Evolutionary conservation across 2,888 invertebrate species (phyloP).

Genomic region (Hipparchia semele): DNA sequence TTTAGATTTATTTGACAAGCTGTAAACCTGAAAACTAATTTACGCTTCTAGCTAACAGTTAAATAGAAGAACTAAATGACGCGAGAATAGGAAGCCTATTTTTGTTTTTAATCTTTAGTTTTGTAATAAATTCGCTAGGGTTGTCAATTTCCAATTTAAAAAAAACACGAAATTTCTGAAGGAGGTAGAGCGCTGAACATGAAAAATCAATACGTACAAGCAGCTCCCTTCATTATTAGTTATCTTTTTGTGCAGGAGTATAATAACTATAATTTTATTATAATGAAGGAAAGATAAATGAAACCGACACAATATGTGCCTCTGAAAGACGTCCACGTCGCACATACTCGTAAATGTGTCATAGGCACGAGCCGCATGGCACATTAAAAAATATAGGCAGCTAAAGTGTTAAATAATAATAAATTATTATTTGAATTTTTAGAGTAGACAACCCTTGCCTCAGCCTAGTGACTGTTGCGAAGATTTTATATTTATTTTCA

Average conservation of each 20-base stretch:
- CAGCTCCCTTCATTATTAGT: neutral
- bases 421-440: neutral
- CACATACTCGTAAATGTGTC: too few relatives aligned
- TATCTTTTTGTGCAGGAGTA: neutral
- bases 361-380: too few relatives aligned
- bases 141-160: neutral
- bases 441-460: neutral
- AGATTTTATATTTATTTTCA: conserved; percentile 26
- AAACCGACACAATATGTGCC: too few relatives aligned
- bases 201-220: neutral
- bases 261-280: too few relatives aligned
- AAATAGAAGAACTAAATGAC: neutral
- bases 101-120: neutral
- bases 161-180: neutral
- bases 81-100: conserved; percentile 11
- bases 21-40: too few relatives aligned
- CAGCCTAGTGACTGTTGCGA: neutral
- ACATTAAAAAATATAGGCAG: too few relatives aligned
- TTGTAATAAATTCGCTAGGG: neutral
- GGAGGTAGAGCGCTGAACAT: neutral
- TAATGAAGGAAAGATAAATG: too few relatives aligned
- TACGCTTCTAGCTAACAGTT: too few relatives aligned
- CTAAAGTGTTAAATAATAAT: too few relatives aligned
- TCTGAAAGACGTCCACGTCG: too few relatives aligned
- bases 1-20: too few relatives aligned